Base-by-base conservation (phyloP, 2,888 invertebrate species). In the Aspidiotus rigidus region DNA sequence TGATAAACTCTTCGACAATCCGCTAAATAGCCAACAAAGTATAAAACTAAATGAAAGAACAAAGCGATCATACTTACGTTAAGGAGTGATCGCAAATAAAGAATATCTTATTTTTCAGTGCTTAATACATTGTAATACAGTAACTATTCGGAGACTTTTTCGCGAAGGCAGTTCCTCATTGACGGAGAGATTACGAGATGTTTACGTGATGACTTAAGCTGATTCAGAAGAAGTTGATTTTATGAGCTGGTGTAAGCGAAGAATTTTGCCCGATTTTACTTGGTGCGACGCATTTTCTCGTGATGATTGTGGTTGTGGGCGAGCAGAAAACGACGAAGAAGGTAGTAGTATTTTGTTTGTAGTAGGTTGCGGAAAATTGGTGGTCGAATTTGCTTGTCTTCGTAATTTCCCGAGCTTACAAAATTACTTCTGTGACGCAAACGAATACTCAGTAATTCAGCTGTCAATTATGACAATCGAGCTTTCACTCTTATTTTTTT, bases 1-100 rank as follows among this genome's bases (percentile, higher is more conserved):
- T 5, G 3, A 7, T 2, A 57, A 57, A 57, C 2, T n/a, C 57
- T 11, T 16, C 17, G 16, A n/a, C 57, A 57, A 57, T 10, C 42
- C 15, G 16, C 13, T 13, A 16, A 6, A 17, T 44, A 62, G 44
- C 17, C 39, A 59, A 17, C 7, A 60, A 28, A 59, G 13, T 40
- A 62, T 62, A 42, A 63, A 53, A 55, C 40, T 40, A 64, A 40
- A n/a, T 49, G 28, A 64, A 64, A 39, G 39, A 64, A 64, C 16
- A 64, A 64, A 56, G 64, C 64, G 64, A 64, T 64, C 64, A 64
- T 64, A 64, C 64, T 64, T 64, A 64, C 64, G 40, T 55, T 13
- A 55, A 64, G 53, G 54, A 55, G 64, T 40, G 64, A 64, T 64
- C 64, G 64, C 64, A 64, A 64, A 64, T 64, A 64, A 55, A 64